phyloP scores from a whole-genome alignment of 2,113 vertebrate genomes.

The Motacilla tschutschensis region DNA sequence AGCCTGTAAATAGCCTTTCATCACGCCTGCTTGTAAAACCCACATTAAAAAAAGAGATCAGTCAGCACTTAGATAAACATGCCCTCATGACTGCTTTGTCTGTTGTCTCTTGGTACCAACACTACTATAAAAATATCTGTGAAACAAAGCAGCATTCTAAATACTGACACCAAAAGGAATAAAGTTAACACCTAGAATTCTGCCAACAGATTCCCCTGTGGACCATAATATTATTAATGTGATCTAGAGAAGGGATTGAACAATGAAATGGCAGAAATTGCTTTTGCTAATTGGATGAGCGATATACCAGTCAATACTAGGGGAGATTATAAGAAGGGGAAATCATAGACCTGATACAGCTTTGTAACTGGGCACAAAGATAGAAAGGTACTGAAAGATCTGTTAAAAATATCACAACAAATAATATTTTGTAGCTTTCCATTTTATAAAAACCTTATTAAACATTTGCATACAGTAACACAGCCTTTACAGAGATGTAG shows the following conservation, averaged over 20 bases:
- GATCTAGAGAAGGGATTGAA: not conserved
- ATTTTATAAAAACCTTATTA: not conserved
- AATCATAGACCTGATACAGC: not conserved
- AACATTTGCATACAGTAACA: not conserved
- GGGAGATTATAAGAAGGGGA: not conserved
- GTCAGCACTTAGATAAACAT: slow-evolving; percentile 32
- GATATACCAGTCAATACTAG: not conserved
- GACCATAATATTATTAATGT: not conserved
- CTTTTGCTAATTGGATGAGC: not conserved
- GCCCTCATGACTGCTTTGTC: not conserved
- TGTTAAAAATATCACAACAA: not conserved
- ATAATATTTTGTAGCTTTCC: not conserved
- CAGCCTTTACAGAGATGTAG: not conserved
- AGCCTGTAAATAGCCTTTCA: slow-evolving; percentile 22
- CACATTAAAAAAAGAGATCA: slow-evolving; percentile 1
- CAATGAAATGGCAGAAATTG: not conserved
- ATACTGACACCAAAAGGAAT: not conserved
- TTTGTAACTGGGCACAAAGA: not conserved
- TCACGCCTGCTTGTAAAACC: slow-evolving; percentile 10
- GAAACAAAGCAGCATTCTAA: slow-evolving; percentile 14
- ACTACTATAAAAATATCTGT: slow-evolving; percentile 17
- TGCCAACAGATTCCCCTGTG: not conserved
- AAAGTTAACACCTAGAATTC: slow-evolving; percentile 22
- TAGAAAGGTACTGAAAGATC: not conserved
- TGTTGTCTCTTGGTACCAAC: slow-evolving; percentile 15